A percentile compares a stretch with the other conserved stretches of the same genome.
Conservation (phyloP, 2,797 vertebrate genomes). For the Helostoma temminkii region DNA sequence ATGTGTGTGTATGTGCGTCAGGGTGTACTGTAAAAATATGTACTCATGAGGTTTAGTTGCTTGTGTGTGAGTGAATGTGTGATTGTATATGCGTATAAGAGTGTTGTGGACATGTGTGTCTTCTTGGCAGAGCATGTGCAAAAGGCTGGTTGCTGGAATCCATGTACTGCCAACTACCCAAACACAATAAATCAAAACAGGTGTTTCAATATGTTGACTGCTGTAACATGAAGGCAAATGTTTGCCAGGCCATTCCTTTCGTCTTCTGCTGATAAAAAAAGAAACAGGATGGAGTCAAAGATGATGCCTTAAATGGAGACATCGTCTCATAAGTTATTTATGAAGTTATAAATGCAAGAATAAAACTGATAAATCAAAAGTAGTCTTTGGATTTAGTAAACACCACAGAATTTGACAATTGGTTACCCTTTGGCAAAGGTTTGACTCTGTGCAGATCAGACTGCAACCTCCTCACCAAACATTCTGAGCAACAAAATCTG, state of each 20-base stretch:
- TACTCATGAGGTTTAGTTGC: constrained; percentile 33
- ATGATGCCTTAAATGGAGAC: constrained; percentile 56
- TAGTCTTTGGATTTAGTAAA: constrained; percentile 26
- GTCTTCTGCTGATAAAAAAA: constrained; percentile 64
- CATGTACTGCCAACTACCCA: constrained; percentile 76
- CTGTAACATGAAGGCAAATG: constrained; percentile 68
- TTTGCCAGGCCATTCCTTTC: constrained; percentile 72
- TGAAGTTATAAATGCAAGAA: constrained; percentile 17
- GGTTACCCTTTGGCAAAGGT: constrained; percentile 16
- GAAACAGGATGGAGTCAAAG: constrained; percentile 69
- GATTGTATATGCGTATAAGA: constrained; percentile 12
- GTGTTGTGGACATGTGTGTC: constrained; percentile 44
- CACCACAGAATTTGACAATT: constrained; percentile 25
- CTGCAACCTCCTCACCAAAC: constrained; percentile 37
- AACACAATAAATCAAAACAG: constrained; percentile 83
- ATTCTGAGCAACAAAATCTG: constrained; percentile 54
- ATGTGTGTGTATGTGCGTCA: constrained; percentile 13
- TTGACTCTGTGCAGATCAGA: constrained; percentile 31
- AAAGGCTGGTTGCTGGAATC: constrained; percentile 66
- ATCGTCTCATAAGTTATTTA: constrained; percentile 34
- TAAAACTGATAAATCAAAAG: constrained; percentile 37
- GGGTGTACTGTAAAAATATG: constrained; percentile 23
- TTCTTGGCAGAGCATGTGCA: constrained; percentile 60
- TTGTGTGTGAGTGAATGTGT: constrained; percentile 4
- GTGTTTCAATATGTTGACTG: constrained; percentile 78